Evolutionary conservation across 2,113 vertebrate genomes (phyloP).

Genomic region (Sula dactylatra): DNA sequence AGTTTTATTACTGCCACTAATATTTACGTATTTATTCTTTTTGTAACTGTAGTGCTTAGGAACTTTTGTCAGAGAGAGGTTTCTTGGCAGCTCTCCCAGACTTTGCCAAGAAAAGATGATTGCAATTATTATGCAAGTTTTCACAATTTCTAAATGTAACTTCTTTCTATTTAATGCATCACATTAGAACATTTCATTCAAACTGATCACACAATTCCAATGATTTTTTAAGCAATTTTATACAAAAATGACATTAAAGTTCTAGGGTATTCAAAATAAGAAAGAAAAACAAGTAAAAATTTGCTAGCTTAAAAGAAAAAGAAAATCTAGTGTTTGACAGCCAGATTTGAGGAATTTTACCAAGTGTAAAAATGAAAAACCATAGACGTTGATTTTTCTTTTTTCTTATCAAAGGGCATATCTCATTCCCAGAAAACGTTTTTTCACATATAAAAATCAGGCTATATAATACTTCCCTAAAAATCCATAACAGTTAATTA

Average conservation of each 20-base stretch:
- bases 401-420: background rate
- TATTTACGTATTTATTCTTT: slow-evolving; percentile 41
- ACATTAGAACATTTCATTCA: background rate
- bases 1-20: background rate
- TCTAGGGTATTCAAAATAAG: background rate
- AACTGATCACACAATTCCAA: background rate
- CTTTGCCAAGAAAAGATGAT: background rate
- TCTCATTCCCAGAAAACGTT: background rate
- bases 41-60: background rate
- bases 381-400: background rate
- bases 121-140: slow-evolving; percentile 11
- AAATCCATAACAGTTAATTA: background rate
- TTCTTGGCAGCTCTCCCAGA: slow-evolving; percentile 40
- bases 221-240: background rate
- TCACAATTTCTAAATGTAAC: background rate
- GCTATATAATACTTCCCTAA: background rate
- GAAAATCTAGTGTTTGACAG: background rate
- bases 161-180: background rate
- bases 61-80: background rate
- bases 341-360: background rate
- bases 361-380: background rate
- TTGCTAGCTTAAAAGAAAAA: background rate
- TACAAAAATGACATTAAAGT: background rate
- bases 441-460: background rate
- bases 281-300: background rate